Base-by-base conservation (phyloP, 2,888 invertebrate genomes). In the Xestia rhomboidea region DNA sequence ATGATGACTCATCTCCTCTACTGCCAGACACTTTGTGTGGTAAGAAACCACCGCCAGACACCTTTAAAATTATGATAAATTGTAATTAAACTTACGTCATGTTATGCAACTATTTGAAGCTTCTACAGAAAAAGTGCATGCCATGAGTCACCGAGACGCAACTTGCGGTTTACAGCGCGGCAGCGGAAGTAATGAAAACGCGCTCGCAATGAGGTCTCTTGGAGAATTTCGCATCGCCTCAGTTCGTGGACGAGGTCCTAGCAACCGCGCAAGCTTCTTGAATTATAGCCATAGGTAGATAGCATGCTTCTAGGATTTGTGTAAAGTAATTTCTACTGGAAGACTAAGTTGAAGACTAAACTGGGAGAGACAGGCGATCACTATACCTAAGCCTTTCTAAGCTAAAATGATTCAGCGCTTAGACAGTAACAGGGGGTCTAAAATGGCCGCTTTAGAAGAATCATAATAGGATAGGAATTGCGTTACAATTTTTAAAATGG, bases 291-390 rank as follows among this genome's bases (percentile, higher is more conserved):
- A 4, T 68, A 79, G 6, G 1, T 30, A 67, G 3, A 15, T 60
- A 79, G 30, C 13, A 7, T 15, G 30, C 41, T 64, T 2, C 18
- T 27, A 46, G 15, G 34, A 64, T 69, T 30, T 76, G 38, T 69
- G n/a, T 64, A 27, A 60, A 60, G 81, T 51, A 41, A 80, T 71
- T 77, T 41, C 71, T 41, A 30, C 46, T 69, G 30, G 0, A 15
- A 38, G 18, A 79, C 38, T 57, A 57, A 46, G 30, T 60, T 69
- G 41, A 11, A 27, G 49, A 21, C 38, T 49, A 27, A 57, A 68
- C 46, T 79, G 79, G 51, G 68, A 57, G 24, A 46, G 24, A 67
- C 54, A 15, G 57, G 7, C 13, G 49, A 64, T 15, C n/a, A 5
- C 2, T 44, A 18, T 7, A 7, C 8, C 30, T 63, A 21, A 77